Conservation (phyloP, 2,888 invertebrate genomes). For the Gymnocheta viridis region DNA sequence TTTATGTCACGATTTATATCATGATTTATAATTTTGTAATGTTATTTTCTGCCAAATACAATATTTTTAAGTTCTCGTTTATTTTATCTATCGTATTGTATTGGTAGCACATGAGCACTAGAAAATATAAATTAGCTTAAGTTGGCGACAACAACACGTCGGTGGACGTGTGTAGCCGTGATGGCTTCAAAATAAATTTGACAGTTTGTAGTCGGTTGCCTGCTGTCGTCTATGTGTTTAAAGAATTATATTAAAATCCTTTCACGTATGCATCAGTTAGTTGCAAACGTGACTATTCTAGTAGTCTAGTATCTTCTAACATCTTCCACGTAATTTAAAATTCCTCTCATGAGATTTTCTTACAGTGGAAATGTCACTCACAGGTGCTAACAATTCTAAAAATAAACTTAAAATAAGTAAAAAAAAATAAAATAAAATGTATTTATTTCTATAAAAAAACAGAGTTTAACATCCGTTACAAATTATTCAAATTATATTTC, state of each 20-base stretch:
- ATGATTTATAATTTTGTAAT: too few relatives aligned
- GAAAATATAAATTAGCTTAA: too few relatives aligned
- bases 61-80: too few relatives aligned
- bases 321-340: slow-evolving; percentile 8
- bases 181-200: too few relatives aligned
- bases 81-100: too few relatives aligned
- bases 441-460: not conserved
- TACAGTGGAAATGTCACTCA: slow-evolving; percentile 38
- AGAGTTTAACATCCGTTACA: slow-evolving; percentile 36
- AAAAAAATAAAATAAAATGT: not conserved
- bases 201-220: too few relatives aligned
- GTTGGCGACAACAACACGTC: too few relatives aligned
- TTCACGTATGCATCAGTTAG: not conserved
- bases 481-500: not conserved
- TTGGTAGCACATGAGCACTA: too few relatives aligned
- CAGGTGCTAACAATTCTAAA: slow-evolving; percentile 5
- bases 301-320: not conserved
- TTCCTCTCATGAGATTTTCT: not conserved
- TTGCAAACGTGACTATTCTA: not conserved
- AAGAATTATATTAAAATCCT: not conserved
- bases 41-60: too few relatives aligned
- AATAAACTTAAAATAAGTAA: not conserved
- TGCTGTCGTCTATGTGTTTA: too few relatives aligned
- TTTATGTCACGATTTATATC: too few relatives aligned
- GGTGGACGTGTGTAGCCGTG: too few relatives aligned